Conservation (phyloP, 2,797 vertebrate genomes). For the Micrastur ruficollis region DNA sequence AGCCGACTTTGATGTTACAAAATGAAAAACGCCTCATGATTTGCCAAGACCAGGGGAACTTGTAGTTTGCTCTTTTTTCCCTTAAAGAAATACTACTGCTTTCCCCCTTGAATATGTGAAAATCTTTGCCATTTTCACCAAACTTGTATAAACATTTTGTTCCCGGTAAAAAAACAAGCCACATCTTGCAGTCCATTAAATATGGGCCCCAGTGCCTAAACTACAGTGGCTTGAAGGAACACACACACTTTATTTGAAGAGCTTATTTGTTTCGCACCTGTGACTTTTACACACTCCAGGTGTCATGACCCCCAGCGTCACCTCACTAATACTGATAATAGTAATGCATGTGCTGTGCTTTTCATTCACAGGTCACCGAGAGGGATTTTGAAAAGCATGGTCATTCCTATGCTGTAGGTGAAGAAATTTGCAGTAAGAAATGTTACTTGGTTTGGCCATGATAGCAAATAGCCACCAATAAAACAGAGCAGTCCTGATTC, state of each 20-base stretch:
- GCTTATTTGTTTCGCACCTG: not conserved
- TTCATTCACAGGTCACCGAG: not conserved
- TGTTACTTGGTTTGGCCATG: not conserved
- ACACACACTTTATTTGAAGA: not conserved
- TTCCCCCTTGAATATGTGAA: conserved; percentile 42
- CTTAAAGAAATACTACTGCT: conserved; percentile 65
- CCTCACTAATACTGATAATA: not conserved
- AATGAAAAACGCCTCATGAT: conserved; percentile 95
- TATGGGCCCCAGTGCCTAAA: not conserved
- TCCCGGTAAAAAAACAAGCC: not conserved
- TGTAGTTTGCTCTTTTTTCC: conserved; percentile 80
- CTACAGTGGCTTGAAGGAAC: not conserved
- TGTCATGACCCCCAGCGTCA: not conserved
- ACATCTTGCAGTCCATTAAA: not conserved
- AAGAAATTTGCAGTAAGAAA: not conserved
- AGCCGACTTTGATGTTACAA: conserved; percentile 92
- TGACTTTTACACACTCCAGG: not conserved
- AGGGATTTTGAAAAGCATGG: not conserved
- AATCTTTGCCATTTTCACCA: conserved; percentile 18
- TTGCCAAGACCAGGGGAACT: conserved; percentile 91
- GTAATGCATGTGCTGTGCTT: not conserved
- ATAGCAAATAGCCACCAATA: not conserved
- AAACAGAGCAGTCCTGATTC: not conserved
- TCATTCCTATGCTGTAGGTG: not conserved
- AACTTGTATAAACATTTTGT: not conserved